A percentile compares a stretch with the other conserved stretches of the same genome.
Conservation (phyloP, 1,140 invertebrate genomes). For the Drosophila guanche region DNA sequence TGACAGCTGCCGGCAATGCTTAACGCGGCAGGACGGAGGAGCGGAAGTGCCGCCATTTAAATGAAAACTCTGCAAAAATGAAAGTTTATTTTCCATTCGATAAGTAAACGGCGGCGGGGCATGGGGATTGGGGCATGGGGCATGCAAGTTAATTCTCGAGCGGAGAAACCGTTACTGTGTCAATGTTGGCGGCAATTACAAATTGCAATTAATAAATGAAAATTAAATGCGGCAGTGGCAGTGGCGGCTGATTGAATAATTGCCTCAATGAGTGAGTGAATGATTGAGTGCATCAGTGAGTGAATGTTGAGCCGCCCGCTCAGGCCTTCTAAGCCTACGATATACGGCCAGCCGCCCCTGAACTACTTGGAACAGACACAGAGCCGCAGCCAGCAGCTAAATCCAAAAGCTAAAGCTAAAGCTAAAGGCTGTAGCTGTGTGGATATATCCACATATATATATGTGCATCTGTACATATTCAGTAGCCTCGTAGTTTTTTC, state of each 20-base stretch:
- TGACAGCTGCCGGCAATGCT: constrained; percentile 50
- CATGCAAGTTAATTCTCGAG: constrained; percentile 12
- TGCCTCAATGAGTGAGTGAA: constrained; percentile 26
- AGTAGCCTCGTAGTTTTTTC: neutral
- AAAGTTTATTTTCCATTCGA: constrained; percentile 43
- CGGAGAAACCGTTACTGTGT: constrained; percentile 42
- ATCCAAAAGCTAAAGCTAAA: too few relatives aligned
- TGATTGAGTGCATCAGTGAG: constrained; percentile 5
- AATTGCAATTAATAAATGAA: constrained; percentile 63
- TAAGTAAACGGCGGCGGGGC: constrained; percentile 15
- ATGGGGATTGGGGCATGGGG: constrained; percentile 2
- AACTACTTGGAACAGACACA: constrained; percentile 29
- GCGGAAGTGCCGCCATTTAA: constrained; percentile 58
- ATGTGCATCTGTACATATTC: neutral
- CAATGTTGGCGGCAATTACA: constrained; percentile 59
- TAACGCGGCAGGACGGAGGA: constrained; percentile 3
- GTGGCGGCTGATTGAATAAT: constrained; percentile 48
- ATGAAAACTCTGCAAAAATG: constrained; percentile 58
- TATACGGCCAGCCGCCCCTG: constrained; percentile 40
- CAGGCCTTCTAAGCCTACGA: constrained; percentile 38
- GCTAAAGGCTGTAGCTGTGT: neutral
- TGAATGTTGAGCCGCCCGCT: constrained; percentile 17
- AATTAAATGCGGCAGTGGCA: constrained; percentile 38
- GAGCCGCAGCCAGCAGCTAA: neutral
- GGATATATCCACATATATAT: constrained; percentile 1